Evolutionary conservation across 1,140 invertebrate genomes (phyloP), one percentile per base, ranked within the genome.

Genomic region (Cyrtorhinus lividipennis): DNA sequence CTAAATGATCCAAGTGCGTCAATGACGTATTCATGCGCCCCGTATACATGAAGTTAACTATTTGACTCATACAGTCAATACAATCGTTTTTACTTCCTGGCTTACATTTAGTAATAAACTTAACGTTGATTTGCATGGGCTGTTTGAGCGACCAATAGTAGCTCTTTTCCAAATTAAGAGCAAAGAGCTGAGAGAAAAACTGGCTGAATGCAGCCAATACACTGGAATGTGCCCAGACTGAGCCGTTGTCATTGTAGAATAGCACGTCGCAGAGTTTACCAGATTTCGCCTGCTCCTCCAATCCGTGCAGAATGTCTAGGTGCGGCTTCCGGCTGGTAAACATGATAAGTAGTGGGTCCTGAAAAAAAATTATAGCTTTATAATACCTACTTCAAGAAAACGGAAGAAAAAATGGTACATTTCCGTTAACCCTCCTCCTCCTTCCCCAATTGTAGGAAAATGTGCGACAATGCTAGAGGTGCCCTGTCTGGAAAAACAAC

Each of bases 11-110:
- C 2, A 61, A 26, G 44, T 64, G 63, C 23, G 24, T 1, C 2
- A 24, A 15, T 15, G 38, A 45, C 1, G 45, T 15, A 1, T 53
- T 23, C 23, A 64, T 64, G 46, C 38, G 26, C 15, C 63, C 63
- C 22, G 56, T 64, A 53, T 64, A 64, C 1, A 64, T 10, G 38
- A 61, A 64, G 10, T 61, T 27, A 15, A 64, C 27, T 2, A 60
- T 46, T 30, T 61, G 45, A 1, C n/a, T 15, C 1, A 61, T 13
- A 60, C 63, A 64, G 1, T 48, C 45, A 13, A 60, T 30, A 30
- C 63, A 64, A 22, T 61, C 56, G n/a, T 48, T 58, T 53, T 64
- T 60, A 24, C 38, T 46, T 12, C 38, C 20, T 5, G 23, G 23
- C 45, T 61, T 64, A 12, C 46, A 53, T 22, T 60, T 61, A 24